Evolutionary conservation across 2,113 vertebrate genomes (phyloP).

Genomic region (Gobiocypris rarus): DNA sequence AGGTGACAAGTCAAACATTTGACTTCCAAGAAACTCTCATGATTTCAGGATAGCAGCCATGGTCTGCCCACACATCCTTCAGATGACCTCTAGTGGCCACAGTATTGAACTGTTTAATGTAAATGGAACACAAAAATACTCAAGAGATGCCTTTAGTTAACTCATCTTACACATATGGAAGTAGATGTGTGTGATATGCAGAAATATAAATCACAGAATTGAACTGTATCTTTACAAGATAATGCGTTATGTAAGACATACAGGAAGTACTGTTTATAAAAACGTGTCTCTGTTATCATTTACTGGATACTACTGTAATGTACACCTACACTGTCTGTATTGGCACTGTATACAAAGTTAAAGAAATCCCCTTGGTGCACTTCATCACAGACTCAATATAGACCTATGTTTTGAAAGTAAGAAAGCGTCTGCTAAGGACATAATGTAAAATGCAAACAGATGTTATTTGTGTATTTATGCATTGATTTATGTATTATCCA

Average conservation of each 20-base stretch:
- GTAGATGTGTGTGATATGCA: not conserved
- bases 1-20: not conserved
- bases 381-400: not conserved
- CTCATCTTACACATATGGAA: not conserved
- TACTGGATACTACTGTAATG: not conserved
- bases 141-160: not conserved
- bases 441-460: not conserved
- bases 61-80: not conserved
- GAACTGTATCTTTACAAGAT: not conserved
- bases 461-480: not conserved
- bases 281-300: constrained; percentile 2
- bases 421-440: not conserved
- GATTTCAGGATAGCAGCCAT: not conserved
- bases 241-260: not conserved
- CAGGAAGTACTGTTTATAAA: not conserved
- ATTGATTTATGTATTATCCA: not conserved
- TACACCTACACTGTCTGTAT: not conserved
- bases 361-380: not conserved
- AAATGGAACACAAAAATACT: not conserved
- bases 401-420: not conserved
- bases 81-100: constrained; percentile 50
- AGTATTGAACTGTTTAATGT: not conserved
- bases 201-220: not conserved
- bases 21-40: constrained; percentile 15
- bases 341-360: constrained; percentile 6